A percentile compares a stretch with the other conserved stretches of the same genome.
Evolutionary conservation across 2,888 invertebrate species (phyloP).

Genomic region (Gerosis bhagava): DNA sequence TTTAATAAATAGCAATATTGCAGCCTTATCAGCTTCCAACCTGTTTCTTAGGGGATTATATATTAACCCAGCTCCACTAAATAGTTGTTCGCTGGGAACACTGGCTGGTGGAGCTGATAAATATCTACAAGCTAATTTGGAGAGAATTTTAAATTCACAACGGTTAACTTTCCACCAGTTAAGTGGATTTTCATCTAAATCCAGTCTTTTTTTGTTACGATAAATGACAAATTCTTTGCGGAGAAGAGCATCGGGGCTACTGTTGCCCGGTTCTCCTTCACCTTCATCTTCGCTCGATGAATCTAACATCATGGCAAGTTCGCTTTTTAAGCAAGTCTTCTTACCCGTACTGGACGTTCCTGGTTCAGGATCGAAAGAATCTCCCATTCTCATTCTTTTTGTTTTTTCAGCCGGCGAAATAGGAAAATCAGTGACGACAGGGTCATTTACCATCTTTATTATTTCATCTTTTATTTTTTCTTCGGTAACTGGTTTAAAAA

Average conservation of each 20-base stretch:
- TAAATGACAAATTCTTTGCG: conserved; percentile 10
- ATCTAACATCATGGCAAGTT: conserved; percentile 4
- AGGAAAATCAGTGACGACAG: too few relatives aligned
- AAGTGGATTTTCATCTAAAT: conserved; percentile 15
- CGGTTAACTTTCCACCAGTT: conserved; percentile 11
- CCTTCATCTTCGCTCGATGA: conserved; percentile 6
- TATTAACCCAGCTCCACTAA: conserved; percentile 9
- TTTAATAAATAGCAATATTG: conserved; percentile 17
- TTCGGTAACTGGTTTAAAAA: background rate
- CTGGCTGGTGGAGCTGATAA: conserved; percentile 20
- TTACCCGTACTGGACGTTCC: conserved; percentile 2
- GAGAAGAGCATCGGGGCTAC: conserved; percentile 14
- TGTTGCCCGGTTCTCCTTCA: conserved; percentile 5
- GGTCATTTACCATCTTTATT: too few relatives aligned
- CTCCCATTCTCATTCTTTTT: conserved; percentile 8
- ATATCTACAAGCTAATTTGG: conserved; percentile 11
- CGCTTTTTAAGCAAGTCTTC: conserved; percentile 3
- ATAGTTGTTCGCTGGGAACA: conserved; percentile 16
- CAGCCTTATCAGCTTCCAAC: conserved; percentile 24
- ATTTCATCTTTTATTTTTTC: conserved; percentile 6
- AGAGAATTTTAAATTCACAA: conserved; percentile 17
- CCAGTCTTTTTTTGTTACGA: conserved; percentile 11
- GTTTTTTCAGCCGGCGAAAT: too few relatives aligned
- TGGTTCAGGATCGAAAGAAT: conserved; percentile 1
- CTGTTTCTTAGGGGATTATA: conserved; percentile 21